Conservation (phyloP, 2,113 vertebrate genomes). For the Gobius niger region DNA sequence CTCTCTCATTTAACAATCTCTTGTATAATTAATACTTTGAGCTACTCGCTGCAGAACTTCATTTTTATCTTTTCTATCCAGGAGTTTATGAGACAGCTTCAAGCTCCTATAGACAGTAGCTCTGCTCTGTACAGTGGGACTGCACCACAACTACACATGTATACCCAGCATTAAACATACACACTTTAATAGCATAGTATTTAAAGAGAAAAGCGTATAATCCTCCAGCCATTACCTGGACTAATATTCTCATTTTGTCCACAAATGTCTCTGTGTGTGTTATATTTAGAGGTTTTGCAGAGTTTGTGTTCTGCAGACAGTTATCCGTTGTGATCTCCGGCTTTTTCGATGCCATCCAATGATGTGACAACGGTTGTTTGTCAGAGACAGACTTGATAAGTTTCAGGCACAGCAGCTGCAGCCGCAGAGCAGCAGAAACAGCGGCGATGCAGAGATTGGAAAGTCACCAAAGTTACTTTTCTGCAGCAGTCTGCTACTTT, state of each 20-base stretch:
- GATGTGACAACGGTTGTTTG: neutral
- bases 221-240: no score
- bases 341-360: neutral
- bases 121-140: neutral
- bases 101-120: neutral
- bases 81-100: constrained; percentile 30
- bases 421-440: neutral
- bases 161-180: no score
- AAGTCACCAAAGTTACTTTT: neutral
- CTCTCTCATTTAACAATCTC: constrained; percentile 60
- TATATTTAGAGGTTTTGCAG: neutral
- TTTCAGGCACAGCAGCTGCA: neutral
- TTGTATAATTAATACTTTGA: constrained; percentile 71
- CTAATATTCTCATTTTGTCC: no score
- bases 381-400: neutral
- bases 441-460: neutral
- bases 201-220: no score
- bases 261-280: no score
- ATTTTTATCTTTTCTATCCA: constrained; percentile 55
- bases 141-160: no score
- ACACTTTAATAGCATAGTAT: no score
- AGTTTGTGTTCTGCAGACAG: neutral
- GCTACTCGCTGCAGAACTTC: constrained; percentile 50
- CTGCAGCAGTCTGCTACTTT: neutral
- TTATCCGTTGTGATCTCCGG: neutral